Evolutionary conservation across 2,797 vertebrate species (phyloP), one percentile per base, ranked within the genome.

Genomic region (Hafferia zeledoni): DNA sequence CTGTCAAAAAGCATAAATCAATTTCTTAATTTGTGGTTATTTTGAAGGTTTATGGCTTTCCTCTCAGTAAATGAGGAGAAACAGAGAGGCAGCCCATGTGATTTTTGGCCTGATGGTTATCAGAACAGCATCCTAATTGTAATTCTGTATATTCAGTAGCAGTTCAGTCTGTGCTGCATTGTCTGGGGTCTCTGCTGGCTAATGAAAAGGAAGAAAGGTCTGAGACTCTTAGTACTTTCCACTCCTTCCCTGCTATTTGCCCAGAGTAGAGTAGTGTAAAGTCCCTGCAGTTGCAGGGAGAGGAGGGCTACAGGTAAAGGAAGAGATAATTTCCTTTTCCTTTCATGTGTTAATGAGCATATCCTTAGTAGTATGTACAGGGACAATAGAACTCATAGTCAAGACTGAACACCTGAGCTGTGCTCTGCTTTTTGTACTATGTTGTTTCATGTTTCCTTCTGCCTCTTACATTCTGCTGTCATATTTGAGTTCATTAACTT

Each of bases 401-500:
- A 90, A 89, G 68, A 35, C 53, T 72, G 80, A 89, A 20, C 20
- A 12, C 61, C 75, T 0, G 11, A 79, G 16, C 35, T 72, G 27
- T 43, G 12, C 60, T 84, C 41, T 79, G 31, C 47, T 37, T 67
- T 79, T 20, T 91, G 8, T 86, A 43, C 49, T 43, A 6, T 50
- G 24, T 68, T 87, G 22, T 90, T 86, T 95, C 57, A 77, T 82
- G 76, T 92, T 27, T 87, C 28, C 60, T 65, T 91, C 55, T 64
- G 57, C 69, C 81, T 90, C 68, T 82, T 92, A 35, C 19, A 64
- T 95, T 91, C 56, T 91, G 27, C 79, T 74, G 59, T 85, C 79
- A 11, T 84, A 85, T 84, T 89, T 95, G 88, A 93, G 82, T 91
- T 85, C 60, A 82, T 88, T 94, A 90, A 92, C 68, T 92, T 93